Evolutionary conservation across 1,140 invertebrate genomes (phyloP).

Genomic region (Aphidius ervi): DNA sequence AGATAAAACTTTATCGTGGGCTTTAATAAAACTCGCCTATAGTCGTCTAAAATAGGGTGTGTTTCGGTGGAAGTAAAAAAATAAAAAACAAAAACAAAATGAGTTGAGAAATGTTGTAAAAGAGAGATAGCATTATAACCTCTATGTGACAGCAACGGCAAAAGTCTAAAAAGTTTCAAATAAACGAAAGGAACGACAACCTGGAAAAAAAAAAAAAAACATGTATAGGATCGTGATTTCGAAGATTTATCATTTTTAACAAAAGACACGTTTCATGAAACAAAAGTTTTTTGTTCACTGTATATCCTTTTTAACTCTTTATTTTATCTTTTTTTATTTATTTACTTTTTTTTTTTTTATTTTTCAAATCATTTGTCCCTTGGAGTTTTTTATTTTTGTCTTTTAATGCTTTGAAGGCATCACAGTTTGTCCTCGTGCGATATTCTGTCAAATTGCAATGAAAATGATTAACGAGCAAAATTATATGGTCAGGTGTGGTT

Average conservation of each 20-base stretch:
- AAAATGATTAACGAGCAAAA: too few species aligned
- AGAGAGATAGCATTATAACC: conserved; percentile 19
- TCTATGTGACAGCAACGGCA: conserved; percentile 9
- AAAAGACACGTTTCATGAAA: not conserved
- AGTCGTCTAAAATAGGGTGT: too few species aligned
- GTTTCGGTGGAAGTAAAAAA: conserved; percentile 1
- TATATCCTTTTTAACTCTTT: too few species aligned
- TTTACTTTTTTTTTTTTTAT: too few species aligned
- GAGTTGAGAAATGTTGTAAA: not conserved
- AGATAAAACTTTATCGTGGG: conserved; percentile 24
- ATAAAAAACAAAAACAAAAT: not conserved
- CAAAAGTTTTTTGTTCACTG: not conserved
- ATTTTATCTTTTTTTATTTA: too few species aligned
- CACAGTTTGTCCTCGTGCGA: too few species aligned
- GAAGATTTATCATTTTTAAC: conserved; percentile 19
- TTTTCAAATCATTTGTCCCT: too few species aligned
- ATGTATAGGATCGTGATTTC: conserved; percentile 11
- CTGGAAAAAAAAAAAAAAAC: conserved; percentile 1
- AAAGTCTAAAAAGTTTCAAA: conserved; percentile 11
- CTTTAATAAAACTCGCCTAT: conserved; percentile 1
- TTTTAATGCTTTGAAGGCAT: too few species aligned
- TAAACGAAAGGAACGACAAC: conserved; percentile 1
- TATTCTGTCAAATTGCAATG: too few species aligned
- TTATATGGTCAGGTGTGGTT: too few species aligned
- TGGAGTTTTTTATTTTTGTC: too few species aligned